Base-by-base conservation (phyloP, 37 sponge, comb jelly and placozoan genomes). In the Theonella swinhoei region DNA sequence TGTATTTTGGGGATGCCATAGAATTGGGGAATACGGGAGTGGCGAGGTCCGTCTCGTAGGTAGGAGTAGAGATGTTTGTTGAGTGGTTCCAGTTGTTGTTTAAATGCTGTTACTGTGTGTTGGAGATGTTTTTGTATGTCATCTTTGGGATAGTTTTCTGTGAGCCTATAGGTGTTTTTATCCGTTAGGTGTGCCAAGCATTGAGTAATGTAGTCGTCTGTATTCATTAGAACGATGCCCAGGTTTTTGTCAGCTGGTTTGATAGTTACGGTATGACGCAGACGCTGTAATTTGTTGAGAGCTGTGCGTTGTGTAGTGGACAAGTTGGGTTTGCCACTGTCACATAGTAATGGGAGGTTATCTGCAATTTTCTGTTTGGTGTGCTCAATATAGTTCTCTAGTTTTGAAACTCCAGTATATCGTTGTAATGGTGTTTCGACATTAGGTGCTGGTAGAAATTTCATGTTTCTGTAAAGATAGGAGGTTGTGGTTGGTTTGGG, bases 61-160 rank as follows among this genome's bases (percentile, higher is more conserved):
- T 17, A 47, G 54, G 11, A 14, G 14, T 47, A 14, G 7, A 14
- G 54, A 17, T 47, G 54, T 47, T 47, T 47, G 14, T 47, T 47
- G 14, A 47, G 54, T n/a, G n/a, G n/a, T n/a, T n/a, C n/a, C n/a
- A n/a, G n/a, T 47, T 47, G 54, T 47, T 47, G 11, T 14, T 47
- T 47, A 47, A 47, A 47, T 7, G 54, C 14, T 7, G 54, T 47
- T 7, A 14, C 14, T 7, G 14, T 7, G 54, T 14, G 7, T 7
- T 17, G 7, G 23, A 62, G 39, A 1, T 34, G 41, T 60, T 65
- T 83, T 77, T 83, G 83, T 41, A 67, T 69, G 59, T 91, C 87
- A 37, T 91, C 83, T 2, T 87, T 9, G 23, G 92, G 88, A 4
- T 87, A 84, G n/a, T 87, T 81, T 41, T 82, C 72, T 8, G 92